Percentiles rank a stretch among this genome's conserved stretches.
These are phyloP conservation scores for Lanistes nyassanus DNA, from an alignment of 1,140 invertebrate species.

Conservation along the genomic window DNA sequence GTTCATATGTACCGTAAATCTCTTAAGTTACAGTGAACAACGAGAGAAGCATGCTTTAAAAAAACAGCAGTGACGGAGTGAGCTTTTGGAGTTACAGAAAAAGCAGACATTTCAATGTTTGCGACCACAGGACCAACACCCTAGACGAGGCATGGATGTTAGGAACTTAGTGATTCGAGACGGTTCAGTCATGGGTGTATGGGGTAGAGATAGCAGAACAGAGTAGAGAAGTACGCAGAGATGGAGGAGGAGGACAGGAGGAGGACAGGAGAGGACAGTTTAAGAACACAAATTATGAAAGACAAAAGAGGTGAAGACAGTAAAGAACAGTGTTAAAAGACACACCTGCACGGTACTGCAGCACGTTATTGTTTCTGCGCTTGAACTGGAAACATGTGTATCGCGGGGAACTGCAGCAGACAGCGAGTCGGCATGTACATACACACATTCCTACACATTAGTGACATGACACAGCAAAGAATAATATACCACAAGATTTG, in stretches of 20 bases:
- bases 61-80: too few relatives aligned
- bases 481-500: too few relatives aligned
- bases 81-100: too few relatives aligned
- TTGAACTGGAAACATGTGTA: constrained; percentile 47
- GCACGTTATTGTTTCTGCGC: constrained; percentile 43
- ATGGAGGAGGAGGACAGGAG: background rate
- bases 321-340: too few relatives aligned
- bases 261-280: background rate
- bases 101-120: too few relatives aligned
- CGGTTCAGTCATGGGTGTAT: background rate
- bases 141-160: background rate
- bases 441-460: background rate
- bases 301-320: background rate
- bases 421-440: background rate
- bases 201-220: background rate
- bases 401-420: constrained; percentile 34
- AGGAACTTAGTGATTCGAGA: background rate
- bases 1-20: too few relatives aligned
- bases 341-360: constrained; percentile 47
- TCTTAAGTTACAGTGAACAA: too few relatives aligned
- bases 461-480: too few relatives aligned
- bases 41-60: too few relatives aligned
- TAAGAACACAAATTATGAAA: background rate
- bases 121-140: too few relatives aligned
- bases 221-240: background rate